Conservation (phyloP, 1,140 invertebrate genomes). For the Arion vulgaris region DNA sequence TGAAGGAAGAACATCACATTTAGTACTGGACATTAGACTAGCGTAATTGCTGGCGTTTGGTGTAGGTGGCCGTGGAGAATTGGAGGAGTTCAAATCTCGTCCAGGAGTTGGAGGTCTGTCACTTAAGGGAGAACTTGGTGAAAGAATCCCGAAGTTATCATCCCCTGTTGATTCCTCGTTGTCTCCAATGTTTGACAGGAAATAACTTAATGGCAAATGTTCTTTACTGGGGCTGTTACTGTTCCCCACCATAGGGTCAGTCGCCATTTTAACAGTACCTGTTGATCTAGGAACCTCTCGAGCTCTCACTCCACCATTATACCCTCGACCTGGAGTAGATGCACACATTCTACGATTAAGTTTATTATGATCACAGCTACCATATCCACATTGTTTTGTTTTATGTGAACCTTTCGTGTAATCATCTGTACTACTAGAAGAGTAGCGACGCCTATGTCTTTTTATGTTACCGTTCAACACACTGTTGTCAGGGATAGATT, state of each 20-base stretch:
- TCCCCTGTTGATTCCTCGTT: background rate
- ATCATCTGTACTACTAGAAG: conserved; percentile 8
- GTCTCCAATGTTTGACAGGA: background rate
- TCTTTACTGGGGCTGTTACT: conserved; percentile 20
- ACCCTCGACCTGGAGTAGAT: conserved; percentile 16
- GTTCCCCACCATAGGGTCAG: background rate
- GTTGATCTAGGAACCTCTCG: background rate
- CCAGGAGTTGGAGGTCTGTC: conserved; percentile 32
- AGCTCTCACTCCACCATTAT: background rate
- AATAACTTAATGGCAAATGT: background rate
- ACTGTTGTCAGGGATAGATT: background rate
- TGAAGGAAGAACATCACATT: background rate
- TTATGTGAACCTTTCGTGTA: background rate
- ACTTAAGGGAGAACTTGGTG: background rate
- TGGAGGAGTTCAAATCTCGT: conserved; percentile 7
- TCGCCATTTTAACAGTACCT: conserved; percentile 1
- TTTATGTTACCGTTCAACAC: background rate
- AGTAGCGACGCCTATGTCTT: background rate
- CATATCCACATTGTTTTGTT: background rate
- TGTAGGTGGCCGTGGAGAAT: conserved; percentile 20
- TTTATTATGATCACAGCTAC: background rate
- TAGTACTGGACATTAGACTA: conserved; percentile 5
- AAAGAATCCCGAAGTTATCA: conserved; percentile 8
- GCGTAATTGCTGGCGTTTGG: conserved; percentile 27
- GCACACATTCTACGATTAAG: conserved; percentile 2